Base-by-base conservation (phyloP, 2,113 vertebrate species). In the Bagarius yarrelli region DNA sequence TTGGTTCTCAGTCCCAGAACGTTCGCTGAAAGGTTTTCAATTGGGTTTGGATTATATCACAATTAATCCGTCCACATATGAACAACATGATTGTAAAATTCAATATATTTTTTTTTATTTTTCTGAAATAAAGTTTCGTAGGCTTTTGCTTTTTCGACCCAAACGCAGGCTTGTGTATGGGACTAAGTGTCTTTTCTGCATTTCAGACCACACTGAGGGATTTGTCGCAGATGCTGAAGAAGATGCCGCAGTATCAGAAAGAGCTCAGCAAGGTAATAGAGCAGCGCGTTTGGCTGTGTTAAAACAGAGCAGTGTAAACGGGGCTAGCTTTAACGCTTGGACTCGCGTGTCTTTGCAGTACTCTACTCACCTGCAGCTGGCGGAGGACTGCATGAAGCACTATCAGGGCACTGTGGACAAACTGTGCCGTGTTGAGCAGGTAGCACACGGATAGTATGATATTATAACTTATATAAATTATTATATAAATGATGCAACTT, bases 201-300 rank as follows among this genome's bases (percentile, higher is more conserved):
- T 83, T 66, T 88, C 86, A 99, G 98, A 98, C 97, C 84, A 98
- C 97, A 80, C 96, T 99, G 94, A 95, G 97, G 64, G 97, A 99
- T 86, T 91, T 99, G 87, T 95, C 98, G 27, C 96, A 98, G 93
- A 99, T 99, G 98, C 91, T 99, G 87, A 99, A 99, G 93, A 98
- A 98, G 91, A 99, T 99, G 98, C 98, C 98, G 0, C 98, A 99
- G 88, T 98, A 99, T 89, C 98, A 99, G 93, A 99, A 99, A 79
- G 98, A 99, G 87, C 95, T 99, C 81, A 98, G 98, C 90, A 99
- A 99, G 96, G 98, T 99, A 25, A 79, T 55, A 64, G 53, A 60
- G 40, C 59, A 52, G 16, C 30, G 74, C 52, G 30, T 21, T 25
- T 12, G 12, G 8, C 9, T 14, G 12, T 27, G 27, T 69, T 69